Base-by-base conservation (phyloP, 2,113 vertebrate genomes). In the Willisornis vidua region DNA sequence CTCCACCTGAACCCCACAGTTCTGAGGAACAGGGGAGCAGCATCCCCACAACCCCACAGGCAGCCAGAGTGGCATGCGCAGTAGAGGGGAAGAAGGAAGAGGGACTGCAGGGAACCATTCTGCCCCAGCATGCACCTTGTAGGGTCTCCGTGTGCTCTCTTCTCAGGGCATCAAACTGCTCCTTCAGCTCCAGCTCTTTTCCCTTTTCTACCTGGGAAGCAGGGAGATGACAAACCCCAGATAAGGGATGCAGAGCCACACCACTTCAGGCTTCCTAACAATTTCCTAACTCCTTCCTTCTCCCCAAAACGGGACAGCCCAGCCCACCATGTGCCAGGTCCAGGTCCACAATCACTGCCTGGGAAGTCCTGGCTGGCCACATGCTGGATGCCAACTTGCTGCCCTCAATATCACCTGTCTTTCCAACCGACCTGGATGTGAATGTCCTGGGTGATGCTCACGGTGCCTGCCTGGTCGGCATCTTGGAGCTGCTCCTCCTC, bases 131-230 rank as follows among this genome's bases (percentile, higher is more conserved):
- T 70, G 3, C 80, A 99, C 99, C 99, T 98, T 94, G 96, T 13
- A 98, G 57, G 28, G 70, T 90, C 66, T 90, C 97, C 2, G 83
- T 92, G 22, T 98, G 97, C 68, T 98, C 97, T 41, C 96, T 97
- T 20, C 93, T 96, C 31, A 97, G 93, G 37, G 59, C 65, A 46
- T 97, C 88, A 37, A 96, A 93, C 74, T 96, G 98, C n/a, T 98
- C 87, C 83, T 82, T 97, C 58, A 98, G 95, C 55, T 98, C 98
- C 5, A 95, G 90, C 37, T 98, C 93, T 17, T 95, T 98, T 81
- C 98, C 97, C 6, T 97, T 97, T 92, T 98, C 98, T 87, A 98
- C 98, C 99, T 99, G 96, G 81, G 81, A 94, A 83, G 9, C 3
- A 87, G 35, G 23, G 4, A 10, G 31, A 55, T 28, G 58, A 89